Evolutionary conservation across 2,113 vertebrate species (phyloP).

Genomic region (Lophius piscatorius): DNA sequence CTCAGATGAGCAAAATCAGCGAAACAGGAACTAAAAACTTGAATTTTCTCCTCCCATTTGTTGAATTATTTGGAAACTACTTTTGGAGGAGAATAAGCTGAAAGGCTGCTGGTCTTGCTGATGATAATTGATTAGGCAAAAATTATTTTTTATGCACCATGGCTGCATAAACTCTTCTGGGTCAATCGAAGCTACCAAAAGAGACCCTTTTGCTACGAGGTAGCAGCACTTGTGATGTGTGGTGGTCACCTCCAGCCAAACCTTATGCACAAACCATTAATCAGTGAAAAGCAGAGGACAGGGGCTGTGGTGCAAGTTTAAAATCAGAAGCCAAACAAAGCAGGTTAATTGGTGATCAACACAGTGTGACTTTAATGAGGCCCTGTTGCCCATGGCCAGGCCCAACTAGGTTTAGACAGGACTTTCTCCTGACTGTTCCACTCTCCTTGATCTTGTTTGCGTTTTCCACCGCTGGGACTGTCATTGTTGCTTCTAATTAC

Average conservation of each 20-base stretch:
- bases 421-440: slow-evolving; percentile 87
- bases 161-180: slow-evolving; percentile 6
- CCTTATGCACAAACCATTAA: slow-evolving; percentile 85
- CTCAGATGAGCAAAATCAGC: background rate
- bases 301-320: slow-evolving; percentile 85
- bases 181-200: slow-evolving; percentile 44
- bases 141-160: too few species aligned
- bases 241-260: slow-evolving; percentile 83
- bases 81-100: too few species aligned
- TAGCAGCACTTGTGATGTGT: slow-evolving; percentile 74
- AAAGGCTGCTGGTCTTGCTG: too few species aligned
- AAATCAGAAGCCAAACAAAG: slow-evolving; percentile 95
- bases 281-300: slow-evolving; percentile 83
- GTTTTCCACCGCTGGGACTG: slow-evolving; percentile 84
- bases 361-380: slow-evolving; percentile 93
- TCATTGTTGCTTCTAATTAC: slow-evolving; percentile 99
- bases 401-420: slow-evolving; percentile 86
- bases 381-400: slow-evolving; percentile 89
- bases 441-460: slow-evolving; percentile 94
- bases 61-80: background rate
- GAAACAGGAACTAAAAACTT: background rate
- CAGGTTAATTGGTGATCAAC: slow-evolving; percentile 99
- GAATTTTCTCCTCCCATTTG: background rate
- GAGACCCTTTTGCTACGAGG: slow-evolving; percentile 65
- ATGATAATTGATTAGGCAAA: too few species aligned